phyloP scores from a whole-genome alignment of 2,797 vertebrate genomes.

The Poeciliopsis infans region DNA sequence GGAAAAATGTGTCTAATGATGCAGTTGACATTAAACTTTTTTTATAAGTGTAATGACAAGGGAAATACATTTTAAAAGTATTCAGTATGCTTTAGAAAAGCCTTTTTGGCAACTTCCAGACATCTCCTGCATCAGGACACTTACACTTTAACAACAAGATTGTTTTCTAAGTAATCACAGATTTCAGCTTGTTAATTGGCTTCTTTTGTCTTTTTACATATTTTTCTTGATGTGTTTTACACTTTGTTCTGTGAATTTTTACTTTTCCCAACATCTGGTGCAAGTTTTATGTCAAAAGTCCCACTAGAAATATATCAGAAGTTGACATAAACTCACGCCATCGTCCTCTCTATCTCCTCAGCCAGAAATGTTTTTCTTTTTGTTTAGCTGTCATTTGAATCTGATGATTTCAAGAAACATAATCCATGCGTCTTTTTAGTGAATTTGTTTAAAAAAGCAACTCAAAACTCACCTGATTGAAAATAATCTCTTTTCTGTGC shows the following conservation, averaged over 20 bases:
- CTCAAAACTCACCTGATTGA: not conserved
- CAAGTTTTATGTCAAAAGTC: not conserved
- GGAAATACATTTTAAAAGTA: not conserved
- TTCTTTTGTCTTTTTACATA: not conserved
- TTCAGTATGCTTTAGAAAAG: not conserved
- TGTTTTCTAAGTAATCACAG: not conserved
- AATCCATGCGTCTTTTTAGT: not conserved
- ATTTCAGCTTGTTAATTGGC: not conserved
- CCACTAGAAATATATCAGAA: not conserved
- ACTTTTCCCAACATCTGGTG: not conserved
- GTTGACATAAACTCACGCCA: not conserved
- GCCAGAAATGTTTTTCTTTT: not conserved
- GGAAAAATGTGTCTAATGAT: not conserved
- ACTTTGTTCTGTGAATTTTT: not conserved
- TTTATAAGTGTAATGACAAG: not conserved
- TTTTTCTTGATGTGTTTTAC: not conserved
- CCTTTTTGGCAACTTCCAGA: not conserved
- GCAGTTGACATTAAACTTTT: not conserved
- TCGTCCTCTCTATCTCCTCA: not conserved
- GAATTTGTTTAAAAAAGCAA: not conserved
- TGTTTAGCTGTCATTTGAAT: not conserved
- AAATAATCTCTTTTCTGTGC: constrained; percentile 7
- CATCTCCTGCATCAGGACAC: not conserved
- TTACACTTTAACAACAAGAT: not conserved
- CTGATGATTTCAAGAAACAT: not conserved